These are phyloP conservation scores for Neodon shergylaensis DNA, from an alignment of 2,113 vertebrate genomes.

Conservation along the genomic window DNA sequence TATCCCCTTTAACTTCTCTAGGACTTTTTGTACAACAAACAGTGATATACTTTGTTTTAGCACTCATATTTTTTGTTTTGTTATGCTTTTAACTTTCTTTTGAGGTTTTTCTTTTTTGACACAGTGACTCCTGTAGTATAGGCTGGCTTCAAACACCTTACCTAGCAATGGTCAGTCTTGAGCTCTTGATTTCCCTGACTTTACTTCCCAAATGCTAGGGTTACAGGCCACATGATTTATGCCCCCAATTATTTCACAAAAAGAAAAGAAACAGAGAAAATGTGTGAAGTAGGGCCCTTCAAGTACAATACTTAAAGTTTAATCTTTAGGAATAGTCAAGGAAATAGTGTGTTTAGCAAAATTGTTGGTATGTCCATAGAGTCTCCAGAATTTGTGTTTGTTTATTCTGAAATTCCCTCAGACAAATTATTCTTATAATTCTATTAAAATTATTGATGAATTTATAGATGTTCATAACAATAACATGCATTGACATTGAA, in stretches of 20 bases:
- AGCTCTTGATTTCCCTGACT: not conserved
- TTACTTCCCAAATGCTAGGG: not conserved
- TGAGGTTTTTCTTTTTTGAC: not conserved
- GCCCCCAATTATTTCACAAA: not conserved
- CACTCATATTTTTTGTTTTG: not conserved
- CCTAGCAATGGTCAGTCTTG: not conserved
- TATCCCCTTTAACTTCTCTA: not conserved
- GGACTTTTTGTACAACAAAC: not conserved
- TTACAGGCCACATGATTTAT: not conserved
- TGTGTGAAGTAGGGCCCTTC: not conserved
- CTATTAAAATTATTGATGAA: not conserved
- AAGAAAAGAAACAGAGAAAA: not conserved
- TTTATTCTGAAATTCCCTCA: not conserved
- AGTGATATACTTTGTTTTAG: not conserved
- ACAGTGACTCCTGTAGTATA: not conserved
- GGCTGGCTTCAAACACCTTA: not conserved
- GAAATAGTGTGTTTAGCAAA: constrained; percentile 8
- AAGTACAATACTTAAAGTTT: not conserved
- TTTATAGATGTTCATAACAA: not conserved
- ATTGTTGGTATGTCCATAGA: not conserved
- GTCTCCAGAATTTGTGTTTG: not conserved
- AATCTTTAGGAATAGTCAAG: not conserved
- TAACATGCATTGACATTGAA: not conserved
- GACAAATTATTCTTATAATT: not conserved
- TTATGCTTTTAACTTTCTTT: not conserved